Conservation (phyloP, 2,888 invertebrate genomes). For the Chydorus sphaericus region DNA sequence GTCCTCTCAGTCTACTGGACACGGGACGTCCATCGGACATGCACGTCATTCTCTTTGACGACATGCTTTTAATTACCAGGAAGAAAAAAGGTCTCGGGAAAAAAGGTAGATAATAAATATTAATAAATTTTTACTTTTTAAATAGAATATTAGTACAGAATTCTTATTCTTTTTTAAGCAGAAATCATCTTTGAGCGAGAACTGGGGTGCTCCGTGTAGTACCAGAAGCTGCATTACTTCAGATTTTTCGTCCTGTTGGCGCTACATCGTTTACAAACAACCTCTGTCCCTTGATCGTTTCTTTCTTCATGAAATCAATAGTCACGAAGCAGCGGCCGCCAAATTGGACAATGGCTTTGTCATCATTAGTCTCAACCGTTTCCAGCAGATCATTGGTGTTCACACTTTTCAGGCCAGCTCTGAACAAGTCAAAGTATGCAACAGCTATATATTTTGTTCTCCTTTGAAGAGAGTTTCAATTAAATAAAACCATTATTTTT, state of each 20-base stretch:
- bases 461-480: neutral
- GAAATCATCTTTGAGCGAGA: constrained; percentile 33
- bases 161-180: constrained; percentile 18
- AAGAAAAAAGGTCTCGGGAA: constrained; percentile 38
- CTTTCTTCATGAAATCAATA: constrained; percentile 30
- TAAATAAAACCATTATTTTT: constrained; percentile 8
- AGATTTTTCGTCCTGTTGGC: constrained; percentile 23
- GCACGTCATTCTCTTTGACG: constrained; percentile 45
- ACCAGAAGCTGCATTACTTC: constrained; percentile 22
- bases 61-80: constrained; percentile 43
- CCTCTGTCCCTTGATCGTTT: constrained; percentile 32
- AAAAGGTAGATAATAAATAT: constrained; percentile 26
- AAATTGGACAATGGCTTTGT: constrained; percentile 32
- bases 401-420: constrained; percentile 32
- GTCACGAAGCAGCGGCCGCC: constrained; percentile 25
- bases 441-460: neutral
- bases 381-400: constrained; percentile 33
- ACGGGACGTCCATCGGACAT: constrained; percentile 40
- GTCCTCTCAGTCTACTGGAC: constrained; percentile 35
- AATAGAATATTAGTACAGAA: neutral
- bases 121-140: neutral
- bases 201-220: constrained; percentile 29
- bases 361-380: constrained; percentile 31
- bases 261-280: constrained; percentile 33
- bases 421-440: constrained; percentile 29